These are phyloP conservation scores for Cryptophagus acutangulus DNA, from an alignment of 2,888 invertebrate genomes.

Conservation along the genomic window DNA sequence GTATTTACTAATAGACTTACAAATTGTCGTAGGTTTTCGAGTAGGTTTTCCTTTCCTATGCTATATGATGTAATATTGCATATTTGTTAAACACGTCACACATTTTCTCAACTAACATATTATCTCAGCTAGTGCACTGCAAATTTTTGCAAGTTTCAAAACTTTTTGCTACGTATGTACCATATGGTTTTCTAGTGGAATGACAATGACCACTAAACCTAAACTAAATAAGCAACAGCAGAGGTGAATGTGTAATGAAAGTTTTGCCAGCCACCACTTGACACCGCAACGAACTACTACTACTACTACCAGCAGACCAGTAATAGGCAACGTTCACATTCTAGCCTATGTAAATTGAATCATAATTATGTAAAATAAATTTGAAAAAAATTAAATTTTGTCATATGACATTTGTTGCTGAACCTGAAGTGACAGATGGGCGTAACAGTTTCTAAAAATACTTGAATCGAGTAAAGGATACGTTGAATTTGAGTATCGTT, in stretches of 20 bases:
- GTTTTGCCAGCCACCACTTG: slow-evolving; percentile 36
- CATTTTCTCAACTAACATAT: too few species aligned
- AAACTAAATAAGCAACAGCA: too few species aligned
- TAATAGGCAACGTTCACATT: slow-evolving; percentile 27
- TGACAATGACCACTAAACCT: slow-evolving; percentile 29
- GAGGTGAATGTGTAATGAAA: slow-evolving; percentile 45
- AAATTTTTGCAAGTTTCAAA: too few species aligned
- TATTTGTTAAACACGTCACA: too few species aligned
- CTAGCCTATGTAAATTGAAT: slow-evolving; percentile 13
- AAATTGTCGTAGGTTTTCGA: too few species aligned
- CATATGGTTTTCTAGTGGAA: slow-evolving; percentile 36
- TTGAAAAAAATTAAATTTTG: background rate
- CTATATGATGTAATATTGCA: too few species aligned
- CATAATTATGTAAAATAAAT: too few species aligned
- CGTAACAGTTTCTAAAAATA: slow-evolving; percentile 29
- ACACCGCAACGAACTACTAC: slow-evolving; percentile 27
- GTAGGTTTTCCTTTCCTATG: too few species aligned
- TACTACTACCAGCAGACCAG: too few species aligned
- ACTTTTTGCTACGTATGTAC: slow-evolving; percentile 26
- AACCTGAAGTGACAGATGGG: slow-evolving; percentile 43
- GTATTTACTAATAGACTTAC: too few species aligned
- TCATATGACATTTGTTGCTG: slow-evolving; percentile 19
- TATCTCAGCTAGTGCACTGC: too few species aligned
- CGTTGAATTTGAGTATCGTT: slow-evolving; percentile 52
- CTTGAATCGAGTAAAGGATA: slow-evolving; percentile 2